Conservation (phyloP, 2,888 invertebrate genomes). For the Euzetes globulus region DNA sequence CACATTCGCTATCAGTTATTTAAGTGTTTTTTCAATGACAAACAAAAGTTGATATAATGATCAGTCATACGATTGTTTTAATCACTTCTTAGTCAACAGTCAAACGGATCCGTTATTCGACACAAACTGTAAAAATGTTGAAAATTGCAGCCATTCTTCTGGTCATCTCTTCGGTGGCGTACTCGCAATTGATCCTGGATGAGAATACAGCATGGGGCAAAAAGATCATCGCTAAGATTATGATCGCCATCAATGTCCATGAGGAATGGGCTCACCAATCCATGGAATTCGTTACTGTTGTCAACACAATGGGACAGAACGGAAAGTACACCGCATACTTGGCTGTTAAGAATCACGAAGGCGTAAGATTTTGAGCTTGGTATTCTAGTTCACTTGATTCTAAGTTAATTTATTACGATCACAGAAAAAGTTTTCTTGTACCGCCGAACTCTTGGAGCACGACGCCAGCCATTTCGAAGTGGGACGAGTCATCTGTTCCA, state of each 20-base stretch:
- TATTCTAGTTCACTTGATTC: background rate
- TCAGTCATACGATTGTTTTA: no score
- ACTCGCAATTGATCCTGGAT: slow-evolving; percentile 31
- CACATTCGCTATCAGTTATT: no score
- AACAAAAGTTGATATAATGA: no score
- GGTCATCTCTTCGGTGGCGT: background rate
- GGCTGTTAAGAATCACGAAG: background rate
- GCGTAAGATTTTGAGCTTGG: background rate
- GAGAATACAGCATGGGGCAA: slow-evolving; percentile 10
- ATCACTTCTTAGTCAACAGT: no score
- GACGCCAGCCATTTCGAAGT: background rate
- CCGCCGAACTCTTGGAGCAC: slow-evolving; percentile 1
- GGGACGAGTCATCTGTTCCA: background rate
- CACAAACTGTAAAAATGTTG: background rate
- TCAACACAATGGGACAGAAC: background rate
- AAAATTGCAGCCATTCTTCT: background rate
- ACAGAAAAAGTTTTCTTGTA: background rate
- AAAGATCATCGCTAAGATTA: slow-evolving; percentile 10
- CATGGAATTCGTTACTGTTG: slow-evolving; percentile 10
- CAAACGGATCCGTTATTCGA: no score
- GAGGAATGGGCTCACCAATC: background rate
- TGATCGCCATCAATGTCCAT: slow-evolving; percentile 32
- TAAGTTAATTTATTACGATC: background rate
- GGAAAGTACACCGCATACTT: background rate
- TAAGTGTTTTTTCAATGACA: no score